Percentiles rank a stretch among this genome's conserved stretches.
Evolutionary conservation across 2,113 vertebrate genomes (phyloP).

Genomic region (Eleginops maclovinus): DNA sequence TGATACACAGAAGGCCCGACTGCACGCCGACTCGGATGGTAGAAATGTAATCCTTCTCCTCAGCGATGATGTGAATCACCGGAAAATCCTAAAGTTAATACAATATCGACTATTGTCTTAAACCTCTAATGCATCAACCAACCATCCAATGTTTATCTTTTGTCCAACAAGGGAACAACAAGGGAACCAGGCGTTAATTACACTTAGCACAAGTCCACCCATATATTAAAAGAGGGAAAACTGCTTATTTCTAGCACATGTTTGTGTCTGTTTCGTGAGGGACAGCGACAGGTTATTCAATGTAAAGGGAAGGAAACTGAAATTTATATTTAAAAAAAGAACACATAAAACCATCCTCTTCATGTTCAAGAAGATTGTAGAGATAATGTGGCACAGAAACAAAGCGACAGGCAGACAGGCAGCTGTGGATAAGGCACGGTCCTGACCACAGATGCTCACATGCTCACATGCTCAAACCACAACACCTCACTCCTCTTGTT

Average conservation of each 20-base stretch:
- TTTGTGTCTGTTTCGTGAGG: background rate
- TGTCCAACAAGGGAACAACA: too few species aligned
- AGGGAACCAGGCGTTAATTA: background rate
- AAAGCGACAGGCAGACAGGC: slow-evolving; percentile 53
- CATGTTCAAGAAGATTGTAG: slow-evolving; percentile 44
- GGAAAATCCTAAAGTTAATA: too few species aligned
- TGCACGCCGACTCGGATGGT: too few species aligned
- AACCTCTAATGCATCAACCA: too few species aligned
- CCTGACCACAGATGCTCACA: slow-evolving; percentile 67
- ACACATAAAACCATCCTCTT: slow-evolving; percentile 7
- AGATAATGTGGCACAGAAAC: slow-evolving; percentile 50
- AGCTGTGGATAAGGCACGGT: slow-evolving; percentile 64
- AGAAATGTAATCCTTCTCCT: too few species aligned
- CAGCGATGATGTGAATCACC: too few species aligned
- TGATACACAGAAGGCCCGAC: too few species aligned
- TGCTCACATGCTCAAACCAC: slow-evolving; percentile 66
- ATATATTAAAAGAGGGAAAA: background rate
- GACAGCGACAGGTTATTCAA: background rate
- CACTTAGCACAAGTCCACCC: background rate
- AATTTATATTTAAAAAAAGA: slow-evolving; percentile 6
- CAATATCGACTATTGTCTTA: too few species aligned
- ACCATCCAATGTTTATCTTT: too few species aligned
- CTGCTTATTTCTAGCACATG: background rate
- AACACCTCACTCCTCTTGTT: slow-evolving; percentile 52
- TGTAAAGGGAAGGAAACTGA: background rate